phyloP scores from a whole-genome alignment of 2,888 invertebrate species.

The Patella pellucida region DNA sequence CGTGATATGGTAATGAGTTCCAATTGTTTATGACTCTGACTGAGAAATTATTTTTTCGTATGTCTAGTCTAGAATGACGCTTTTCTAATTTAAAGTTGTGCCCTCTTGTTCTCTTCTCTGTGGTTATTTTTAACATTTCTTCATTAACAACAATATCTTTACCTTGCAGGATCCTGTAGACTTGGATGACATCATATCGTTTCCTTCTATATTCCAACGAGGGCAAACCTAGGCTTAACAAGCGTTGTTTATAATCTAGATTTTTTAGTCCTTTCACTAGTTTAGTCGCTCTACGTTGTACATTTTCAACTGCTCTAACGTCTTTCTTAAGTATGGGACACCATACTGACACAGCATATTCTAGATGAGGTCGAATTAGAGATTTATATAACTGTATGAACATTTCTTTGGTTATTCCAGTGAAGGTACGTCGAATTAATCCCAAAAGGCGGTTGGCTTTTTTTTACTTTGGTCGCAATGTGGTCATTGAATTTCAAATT shows the following conservation, averaged over 20 bases:
- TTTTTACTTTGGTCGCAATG: too few relatives aligned
- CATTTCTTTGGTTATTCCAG: too few relatives aligned
- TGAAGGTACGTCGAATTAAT: too few relatives aligned
- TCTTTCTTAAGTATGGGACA: slow-evolving; percentile 22
- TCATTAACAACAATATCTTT: not conserved
- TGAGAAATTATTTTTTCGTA: slow-evolving; percentile 17
- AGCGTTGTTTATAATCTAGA: slow-evolving; percentile 19
- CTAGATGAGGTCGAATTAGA: too few relatives aligned
- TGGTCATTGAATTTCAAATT: too few relatives aligned
- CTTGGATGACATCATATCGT: slow-evolving; percentile 26
- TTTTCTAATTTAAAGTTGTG: too few relatives aligned
- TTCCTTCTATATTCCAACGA: slow-evolving; percentile 17
- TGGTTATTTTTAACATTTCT: slow-evolving; percentile 12
- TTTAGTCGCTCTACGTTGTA: too few relatives aligned
- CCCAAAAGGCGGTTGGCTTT: too few relatives aligned
- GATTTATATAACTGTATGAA: too few relatives aligned
- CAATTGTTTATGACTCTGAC: slow-evolving; percentile 14
- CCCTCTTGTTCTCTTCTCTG: too few relatives aligned
- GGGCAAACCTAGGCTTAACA: slow-evolving; percentile 19
- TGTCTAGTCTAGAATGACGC: slow-evolving; percentile 1
- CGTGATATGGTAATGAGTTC: not conserved
- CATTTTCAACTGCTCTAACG: slow-evolving; percentile 21
- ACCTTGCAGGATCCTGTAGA: too few relatives aligned
- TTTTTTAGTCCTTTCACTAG: slow-evolving; percentile 20
- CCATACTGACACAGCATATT: too few relatives aligned